Conservation (phyloP, 37 sponge, comb jelly and placozoan genomes). For the Ephydatia muelleri region DNA sequence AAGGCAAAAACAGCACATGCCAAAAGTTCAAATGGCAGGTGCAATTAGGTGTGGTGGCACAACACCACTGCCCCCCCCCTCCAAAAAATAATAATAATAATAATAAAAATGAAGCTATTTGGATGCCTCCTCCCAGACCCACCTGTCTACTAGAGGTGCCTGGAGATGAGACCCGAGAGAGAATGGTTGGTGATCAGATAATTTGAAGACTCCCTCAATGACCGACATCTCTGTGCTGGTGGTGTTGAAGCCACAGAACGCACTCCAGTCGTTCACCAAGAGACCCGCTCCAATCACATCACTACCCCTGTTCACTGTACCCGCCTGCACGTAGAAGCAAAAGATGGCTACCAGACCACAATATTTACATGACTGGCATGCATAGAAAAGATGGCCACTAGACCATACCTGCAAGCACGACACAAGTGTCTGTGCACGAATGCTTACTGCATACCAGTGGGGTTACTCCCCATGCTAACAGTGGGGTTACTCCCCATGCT, state of each 20-base stretch:
- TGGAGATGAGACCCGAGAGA: constrained; percentile 74
- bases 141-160: constrained; percentile 89
- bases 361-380: background rate
- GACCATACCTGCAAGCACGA: background rate
- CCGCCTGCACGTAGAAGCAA: constrained; percentile 69
- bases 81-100: too few relatives aligned
- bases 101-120: background rate
- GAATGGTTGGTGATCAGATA: constrained; percentile 65
- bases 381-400: background rate
- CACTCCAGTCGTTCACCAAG: constrained; percentile 98
- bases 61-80: too few relatives aligned
- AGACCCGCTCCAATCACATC: constrained; percentile 95
- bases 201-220: constrained; percentile 96
- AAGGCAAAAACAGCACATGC: too few relatives aligned
- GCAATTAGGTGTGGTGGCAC: too few relatives aligned
- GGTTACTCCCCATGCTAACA: too few relatives aligned
- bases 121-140: background rate
- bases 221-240: constrained; percentile 97
- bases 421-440: background rate
- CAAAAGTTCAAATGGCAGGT: too few relatives aligned
- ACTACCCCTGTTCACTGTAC: constrained; percentile 98
- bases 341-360: background rate
- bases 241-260: constrained; percentile 97
- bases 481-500: too few relatives aligned
- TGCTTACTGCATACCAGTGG: too few relatives aligned